These are phyloP conservation scores for Bembecia ichneumoniformis DNA, from an alignment of 2,888 invertebrate genomes.

Conservation along the genomic window DNA sequence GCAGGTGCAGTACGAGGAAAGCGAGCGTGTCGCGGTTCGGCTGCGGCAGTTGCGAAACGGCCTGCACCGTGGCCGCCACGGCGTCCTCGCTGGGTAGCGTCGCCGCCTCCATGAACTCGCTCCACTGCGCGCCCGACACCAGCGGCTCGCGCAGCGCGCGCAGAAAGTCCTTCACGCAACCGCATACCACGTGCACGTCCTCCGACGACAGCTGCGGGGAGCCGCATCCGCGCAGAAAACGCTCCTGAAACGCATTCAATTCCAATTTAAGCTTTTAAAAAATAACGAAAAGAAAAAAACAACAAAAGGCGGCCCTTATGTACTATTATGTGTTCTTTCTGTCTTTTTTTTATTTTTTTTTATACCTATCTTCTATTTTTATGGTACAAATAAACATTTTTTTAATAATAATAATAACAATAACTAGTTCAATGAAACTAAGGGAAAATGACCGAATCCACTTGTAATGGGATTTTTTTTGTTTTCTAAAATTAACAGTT, in stretches of 20 bases:
- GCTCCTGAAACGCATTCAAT: slow-evolving; percentile 75
- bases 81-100: slow-evolving; percentile 66
- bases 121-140: slow-evolving; percentile 85
- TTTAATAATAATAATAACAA: too few relatives aligned
- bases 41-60: slow-evolving; percentile 87
- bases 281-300: slow-evolving; percentile 2
- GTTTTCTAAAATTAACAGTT: too few relatives aligned
- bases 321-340: too few relatives aligned
- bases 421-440: too few relatives aligned
- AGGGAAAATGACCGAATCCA: too few relatives aligned
- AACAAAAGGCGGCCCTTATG: background rate
- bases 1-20: slow-evolving; percentile 91
- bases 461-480: too few relatives aligned
- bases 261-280: too few relatives aligned
- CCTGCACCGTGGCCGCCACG: slow-evolving; percentile 77
- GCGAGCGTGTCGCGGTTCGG: slow-evolving; percentile 96
- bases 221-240: slow-evolving; percentile 88
- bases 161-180: slow-evolving; percentile 95
- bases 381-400: too few relatives aligned
- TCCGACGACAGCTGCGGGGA: slow-evolving; percentile 81
- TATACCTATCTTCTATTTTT: too few relatives aligned
- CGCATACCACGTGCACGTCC: slow-evolving; percentile 92
- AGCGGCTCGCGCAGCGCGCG: slow-evolving; percentile 91
- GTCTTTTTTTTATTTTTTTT: too few relatives aligned
- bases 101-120: slow-evolving; percentile 83